phyloP scores from a whole-genome alignment of 1,140 invertebrate species.

The Muscidifurax raptorellus region DNA sequence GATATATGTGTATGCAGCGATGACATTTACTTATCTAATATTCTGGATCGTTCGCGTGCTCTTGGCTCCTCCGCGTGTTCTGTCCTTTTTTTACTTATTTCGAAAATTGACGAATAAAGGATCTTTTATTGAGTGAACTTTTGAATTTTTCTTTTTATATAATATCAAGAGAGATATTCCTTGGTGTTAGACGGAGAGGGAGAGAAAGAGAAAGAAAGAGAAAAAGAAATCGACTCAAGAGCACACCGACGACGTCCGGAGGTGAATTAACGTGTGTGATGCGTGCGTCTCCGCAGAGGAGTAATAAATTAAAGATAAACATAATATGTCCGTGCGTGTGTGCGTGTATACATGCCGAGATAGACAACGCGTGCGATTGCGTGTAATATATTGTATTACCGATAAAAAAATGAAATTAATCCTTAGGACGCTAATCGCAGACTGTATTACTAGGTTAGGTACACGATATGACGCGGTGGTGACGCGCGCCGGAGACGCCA shows the following conservation, averaged over 20 bases:
- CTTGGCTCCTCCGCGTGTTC: slow-evolving; percentile 17
- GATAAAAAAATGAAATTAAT: slow-evolving; percentile 69
- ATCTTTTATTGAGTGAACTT: background rate
- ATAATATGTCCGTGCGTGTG: slow-evolving; percentile 47
- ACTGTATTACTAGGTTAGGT: slow-evolving; percentile 74
- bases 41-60: slow-evolving; percentile 20
- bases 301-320: background rate
- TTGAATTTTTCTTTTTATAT: background rate
- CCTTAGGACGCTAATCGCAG: slow-evolving; percentile 71
- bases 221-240: background rate
- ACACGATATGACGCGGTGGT: slow-evolving; percentile 66
- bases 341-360: slow-evolving; percentile 40
- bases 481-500: slow-evolving; percentile 39
- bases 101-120: background rate
- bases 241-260: background rate
- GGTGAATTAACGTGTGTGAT: slow-evolving; percentile 5
- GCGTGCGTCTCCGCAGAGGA: background rate
- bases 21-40: slow-evolving; percentile 1
- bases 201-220: background rate
- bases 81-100: slow-evolving; percentile 11
- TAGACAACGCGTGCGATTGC: slow-evolving; percentile 64
- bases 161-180: background rate
- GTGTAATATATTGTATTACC: slow-evolving; percentile 70
- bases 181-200: too few species aligned
- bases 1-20: slow-evolving; percentile 18